Percentiles rank a stretch among this genome's conserved stretches.
Conservation (phyloP, 1,140 invertebrate species). For the Heliconius nattereri region DNA sequence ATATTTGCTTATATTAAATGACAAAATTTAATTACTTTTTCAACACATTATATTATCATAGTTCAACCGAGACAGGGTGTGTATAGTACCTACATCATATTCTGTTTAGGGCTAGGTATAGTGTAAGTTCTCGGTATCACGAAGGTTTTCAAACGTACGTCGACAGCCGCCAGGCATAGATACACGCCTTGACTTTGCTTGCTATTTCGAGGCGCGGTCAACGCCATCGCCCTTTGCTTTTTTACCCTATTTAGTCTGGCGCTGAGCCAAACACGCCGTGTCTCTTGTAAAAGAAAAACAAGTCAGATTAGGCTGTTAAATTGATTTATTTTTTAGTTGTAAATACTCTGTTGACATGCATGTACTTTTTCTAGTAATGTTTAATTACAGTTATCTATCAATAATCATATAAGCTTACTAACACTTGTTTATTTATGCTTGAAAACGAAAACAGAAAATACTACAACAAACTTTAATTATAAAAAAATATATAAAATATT, state of each 20-base stretch:
- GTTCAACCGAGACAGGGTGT: slow-evolving; percentile 34
- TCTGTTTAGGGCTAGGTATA: background rate
- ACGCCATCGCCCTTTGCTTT: slow-evolving; percentile 71
- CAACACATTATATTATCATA: slow-evolving; percentile 23
- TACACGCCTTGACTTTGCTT: slow-evolving; percentile 75
- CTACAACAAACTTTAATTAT: too few relatives aligned
- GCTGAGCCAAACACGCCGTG: slow-evolving; percentile 69
- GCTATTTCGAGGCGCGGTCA: slow-evolving; percentile 76
- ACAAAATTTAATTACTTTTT: slow-evolving; percentile 33
- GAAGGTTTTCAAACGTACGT: background rate
- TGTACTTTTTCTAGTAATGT: background rate
- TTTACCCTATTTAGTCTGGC: slow-evolving; percentile 79
- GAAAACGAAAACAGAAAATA: too few relatives aligned
- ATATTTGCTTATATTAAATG: slow-evolving; percentile 22
- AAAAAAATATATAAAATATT: too few relatives aligned
- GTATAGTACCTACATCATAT: background rate
- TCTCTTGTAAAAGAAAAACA: slow-evolving; percentile 48
- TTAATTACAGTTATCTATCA: background rate
- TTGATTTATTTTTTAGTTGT: slow-evolving; percentile 25
- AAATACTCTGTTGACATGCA: background rate
- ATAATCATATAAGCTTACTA: background rate
- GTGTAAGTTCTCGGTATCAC: background rate
- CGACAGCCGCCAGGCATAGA: slow-evolving; percentile 44
- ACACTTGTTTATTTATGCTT: background rate
- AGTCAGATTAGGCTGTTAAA: slow-evolving; percentile 39